phyloP scores from a whole-genome alignment of 1,140 invertebrate genomes.

The Brachionus angularis region DNA sequence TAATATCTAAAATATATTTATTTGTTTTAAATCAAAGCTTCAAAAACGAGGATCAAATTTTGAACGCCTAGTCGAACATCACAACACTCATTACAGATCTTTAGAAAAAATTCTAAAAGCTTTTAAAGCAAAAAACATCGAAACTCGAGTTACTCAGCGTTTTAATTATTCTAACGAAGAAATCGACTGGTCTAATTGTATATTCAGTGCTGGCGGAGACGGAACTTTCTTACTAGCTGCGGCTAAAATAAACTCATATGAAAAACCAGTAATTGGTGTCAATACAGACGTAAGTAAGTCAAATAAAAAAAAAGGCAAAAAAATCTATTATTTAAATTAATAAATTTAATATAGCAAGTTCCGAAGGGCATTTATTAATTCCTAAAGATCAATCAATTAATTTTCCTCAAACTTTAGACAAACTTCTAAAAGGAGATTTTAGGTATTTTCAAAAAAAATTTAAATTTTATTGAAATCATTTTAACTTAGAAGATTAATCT shows the following conservation, averaged over 20 bases:
- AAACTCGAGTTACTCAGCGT: slow-evolving; percentile 75
- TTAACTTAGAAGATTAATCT: too few relatives aligned
- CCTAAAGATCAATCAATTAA: slow-evolving; percentile 67
- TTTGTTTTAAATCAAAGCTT: slow-evolving; percentile 48
- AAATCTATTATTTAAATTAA: slow-evolving; percentile 25
- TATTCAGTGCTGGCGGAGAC: slow-evolving; percentile 92
- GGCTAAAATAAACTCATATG: slow-evolving; percentile 68
- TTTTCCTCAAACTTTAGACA: slow-evolving; percentile 68
- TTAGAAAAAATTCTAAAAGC: slow-evolving; percentile 66
- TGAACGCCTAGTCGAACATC: slow-evolving; percentile 69
- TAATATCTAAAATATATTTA: not conserved
- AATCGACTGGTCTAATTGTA: slow-evolving; percentile 85
- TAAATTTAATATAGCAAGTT: slow-evolving; percentile 60
- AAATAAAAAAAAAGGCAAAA: too few relatives aligned
- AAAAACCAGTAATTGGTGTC: slow-evolving; percentile 88
- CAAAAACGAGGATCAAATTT: slow-evolving; percentile 73
- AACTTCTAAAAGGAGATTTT: slow-evolving; percentile 66
- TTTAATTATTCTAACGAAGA: slow-evolving; percentile 66
- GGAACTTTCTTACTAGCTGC: slow-evolving; percentile 93
- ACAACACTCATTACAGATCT: slow-evolving; percentile 73
- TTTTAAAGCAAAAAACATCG: slow-evolving; percentile 65
- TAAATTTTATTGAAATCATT: too few relatives aligned
- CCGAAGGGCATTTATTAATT: slow-evolving; percentile 85
- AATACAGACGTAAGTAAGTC: slow-evolving; percentile 87
- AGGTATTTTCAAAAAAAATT: slow-evolving; percentile 48